phyloP scores from a whole-genome alignment of 2,113 vertebrate genomes.

The Theristicus caerulescens region DNA sequence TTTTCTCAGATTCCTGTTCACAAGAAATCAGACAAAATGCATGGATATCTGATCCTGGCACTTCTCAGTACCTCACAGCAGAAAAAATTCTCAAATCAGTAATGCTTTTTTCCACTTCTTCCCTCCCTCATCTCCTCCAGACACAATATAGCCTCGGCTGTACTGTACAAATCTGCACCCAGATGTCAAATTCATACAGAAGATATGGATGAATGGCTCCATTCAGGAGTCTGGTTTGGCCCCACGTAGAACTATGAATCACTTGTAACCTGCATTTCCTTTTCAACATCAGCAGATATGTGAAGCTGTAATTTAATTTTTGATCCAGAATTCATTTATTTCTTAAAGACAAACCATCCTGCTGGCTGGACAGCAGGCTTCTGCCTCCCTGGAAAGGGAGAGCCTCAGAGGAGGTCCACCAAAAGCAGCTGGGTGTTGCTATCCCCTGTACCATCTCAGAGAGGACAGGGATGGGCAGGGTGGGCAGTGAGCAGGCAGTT shows the following conservation, averaged over 20 bases:
- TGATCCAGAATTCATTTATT: background rate
- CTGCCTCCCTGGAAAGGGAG: background rate
- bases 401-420: accelerated
- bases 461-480: background rate
- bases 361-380: background rate
- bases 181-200: background rate
- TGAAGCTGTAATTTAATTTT: background rate
- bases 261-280: background rate
- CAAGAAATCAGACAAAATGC: background rate
- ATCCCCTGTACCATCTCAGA: accelerated
- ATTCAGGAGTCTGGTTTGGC: background rate
- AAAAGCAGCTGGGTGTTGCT: background rate
- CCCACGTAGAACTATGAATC: background rate
- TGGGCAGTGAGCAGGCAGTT: background rate
- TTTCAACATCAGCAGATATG: background rate
- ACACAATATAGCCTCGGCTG: background rate
- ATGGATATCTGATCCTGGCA: background rate
- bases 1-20: background rate
- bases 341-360: background rate
- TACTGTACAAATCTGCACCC: no score
- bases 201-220: background rate
- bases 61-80: background rate
- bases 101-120: background rate
- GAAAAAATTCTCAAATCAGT: background rate
- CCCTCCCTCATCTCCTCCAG: background rate